phyloP scores from a whole-genome alignment of 2,113 vertebrate genomes.

The Melanotaenia duboulayi region DNA sequence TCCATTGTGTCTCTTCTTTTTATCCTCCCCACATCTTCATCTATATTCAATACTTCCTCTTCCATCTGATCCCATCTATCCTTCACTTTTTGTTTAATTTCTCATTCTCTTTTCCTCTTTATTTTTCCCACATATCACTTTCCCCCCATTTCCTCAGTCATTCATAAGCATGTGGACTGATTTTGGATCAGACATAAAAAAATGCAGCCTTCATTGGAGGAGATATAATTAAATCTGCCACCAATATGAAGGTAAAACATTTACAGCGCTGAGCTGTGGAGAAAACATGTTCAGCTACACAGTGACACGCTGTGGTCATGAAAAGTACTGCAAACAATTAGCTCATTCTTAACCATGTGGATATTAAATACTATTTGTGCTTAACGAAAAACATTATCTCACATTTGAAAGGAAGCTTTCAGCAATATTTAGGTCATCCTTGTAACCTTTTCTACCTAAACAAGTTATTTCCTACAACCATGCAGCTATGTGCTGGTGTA shows the following conservation, averaged over 20 bases:
- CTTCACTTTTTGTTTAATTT: not conserved
- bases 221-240: slow-evolving; percentile 48
- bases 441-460: too few species aligned
- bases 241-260: slow-evolving; percentile 28
- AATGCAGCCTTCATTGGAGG: slow-evolving; percentile 29
- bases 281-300: slow-evolving; percentile 38
- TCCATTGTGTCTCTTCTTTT: slow-evolving; percentile 9
- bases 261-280: not conserved
- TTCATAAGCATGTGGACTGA: too few species aligned
- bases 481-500: too few species aligned
- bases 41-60: slow-evolving; percentile 1
- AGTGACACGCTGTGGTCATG: slow-evolving; percentile 64
- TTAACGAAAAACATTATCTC: not conserved
- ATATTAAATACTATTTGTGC: not conserved
- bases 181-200: slow-evolving; percentile 45
- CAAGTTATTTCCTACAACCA: too few species aligned
- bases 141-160: slow-evolving; percentile 1
- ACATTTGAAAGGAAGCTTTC: not conserved
- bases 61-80: slow-evolving; percentile 12
- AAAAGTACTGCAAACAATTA: not conserved
- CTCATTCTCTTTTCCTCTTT: not conserved
- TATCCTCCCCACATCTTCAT: slow-evolving; percentile 6
- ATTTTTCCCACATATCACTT: slow-evolving; percentile 15
- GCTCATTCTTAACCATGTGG: not conserved
- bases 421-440: not conserved